Conservation (phyloP, 2,888 invertebrate species). For the Homarus gammarus region DNA sequence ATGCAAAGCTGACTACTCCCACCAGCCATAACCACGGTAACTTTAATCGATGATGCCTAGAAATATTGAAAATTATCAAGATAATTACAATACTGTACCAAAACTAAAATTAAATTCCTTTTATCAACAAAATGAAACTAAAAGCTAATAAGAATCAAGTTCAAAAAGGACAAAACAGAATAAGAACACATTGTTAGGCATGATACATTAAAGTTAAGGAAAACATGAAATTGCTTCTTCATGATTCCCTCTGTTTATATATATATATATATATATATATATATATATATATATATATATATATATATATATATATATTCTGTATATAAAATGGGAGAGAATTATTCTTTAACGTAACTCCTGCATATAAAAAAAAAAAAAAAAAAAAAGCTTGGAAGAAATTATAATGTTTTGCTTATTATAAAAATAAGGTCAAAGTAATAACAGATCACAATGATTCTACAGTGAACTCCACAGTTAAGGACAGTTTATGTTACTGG, state of each 20-base stretch:
- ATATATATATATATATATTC: too few species aligned
- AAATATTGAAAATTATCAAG: not conserved
- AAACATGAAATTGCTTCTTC: not conserved
- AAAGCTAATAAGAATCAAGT: too few species aligned
- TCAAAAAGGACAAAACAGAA: too few species aligned
- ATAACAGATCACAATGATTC: not conserved
- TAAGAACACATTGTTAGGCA: too few species aligned
- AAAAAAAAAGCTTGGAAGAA: too few species aligned
- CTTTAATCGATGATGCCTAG: slow-evolving; percentile 44
- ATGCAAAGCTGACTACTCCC: slow-evolving; percentile 47
- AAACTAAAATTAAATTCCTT: not conserved
- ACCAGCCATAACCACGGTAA: slow-evolving; percentile 55
- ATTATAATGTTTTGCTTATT: too few species aligned
- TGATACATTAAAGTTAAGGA: not conserved
- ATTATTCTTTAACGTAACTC: too few species aligned
- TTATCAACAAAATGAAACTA: not conserved
- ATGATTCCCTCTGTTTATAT: too few species aligned
- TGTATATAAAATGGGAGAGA: not conserved
- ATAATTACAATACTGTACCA: not conserved
- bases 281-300: slow-evolving; percentile 6
- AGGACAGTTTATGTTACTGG: not conserved
- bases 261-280: slow-evolving; percentile 26
- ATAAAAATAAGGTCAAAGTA: not conserved
- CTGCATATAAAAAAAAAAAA: too few species aligned
- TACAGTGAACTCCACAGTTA: not conserved